Conservation (phyloP, 2,113 vertebrate species). For the Brachirus orientalis region DNA sequence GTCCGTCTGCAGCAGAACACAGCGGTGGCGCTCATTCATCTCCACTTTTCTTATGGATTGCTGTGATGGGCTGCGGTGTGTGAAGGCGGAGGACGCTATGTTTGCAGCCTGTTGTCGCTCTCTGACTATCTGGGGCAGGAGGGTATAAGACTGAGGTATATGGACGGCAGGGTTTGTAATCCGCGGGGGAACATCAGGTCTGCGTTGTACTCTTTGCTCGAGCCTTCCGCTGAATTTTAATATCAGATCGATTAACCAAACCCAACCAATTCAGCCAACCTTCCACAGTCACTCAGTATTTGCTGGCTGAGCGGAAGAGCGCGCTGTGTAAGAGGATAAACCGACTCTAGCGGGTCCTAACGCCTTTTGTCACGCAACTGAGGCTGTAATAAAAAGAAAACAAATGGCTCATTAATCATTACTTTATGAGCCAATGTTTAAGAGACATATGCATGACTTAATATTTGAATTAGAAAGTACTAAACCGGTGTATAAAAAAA, state of each 20-base stretch:
- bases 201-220: slow-evolving; percentile 17
- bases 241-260: slow-evolving; percentile 54
- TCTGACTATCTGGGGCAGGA: slow-evolving; percentile 4
- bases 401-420: slow-evolving; percentile 43
- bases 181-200: background rate
- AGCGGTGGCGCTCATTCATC: slow-evolving; percentile 51
- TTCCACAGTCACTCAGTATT: slow-evolving; percentile 51
- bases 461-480: background rate
- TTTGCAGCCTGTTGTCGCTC: slow-evolving; percentile 36
- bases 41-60: slow-evolving; percentile 37
- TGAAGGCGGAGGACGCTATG: slow-evolving; percentile 38
- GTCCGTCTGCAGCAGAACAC: slow-evolving; percentile 31
- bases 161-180: background rate
- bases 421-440: slow-evolving; percentile 11
- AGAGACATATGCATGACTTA: background rate
- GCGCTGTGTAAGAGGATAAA: slow-evolving; percentile 78
- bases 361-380: slow-evolving; percentile 80
- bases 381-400: slow-evolving; percentile 46
- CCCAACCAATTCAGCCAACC: slow-evolving; percentile 14
- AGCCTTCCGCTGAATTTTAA: slow-evolving; percentile 53
- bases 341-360: slow-evolving; percentile 61
- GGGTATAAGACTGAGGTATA: background rate
- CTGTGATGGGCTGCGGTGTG: slow-evolving; percentile 19
- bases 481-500: background rate
- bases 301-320: slow-evolving; percentile 72